phyloP scores from a whole-genome alignment of 2,113 vertebrate genomes.

The rabbit (Oryctolagus cuniculus) region DNA sequence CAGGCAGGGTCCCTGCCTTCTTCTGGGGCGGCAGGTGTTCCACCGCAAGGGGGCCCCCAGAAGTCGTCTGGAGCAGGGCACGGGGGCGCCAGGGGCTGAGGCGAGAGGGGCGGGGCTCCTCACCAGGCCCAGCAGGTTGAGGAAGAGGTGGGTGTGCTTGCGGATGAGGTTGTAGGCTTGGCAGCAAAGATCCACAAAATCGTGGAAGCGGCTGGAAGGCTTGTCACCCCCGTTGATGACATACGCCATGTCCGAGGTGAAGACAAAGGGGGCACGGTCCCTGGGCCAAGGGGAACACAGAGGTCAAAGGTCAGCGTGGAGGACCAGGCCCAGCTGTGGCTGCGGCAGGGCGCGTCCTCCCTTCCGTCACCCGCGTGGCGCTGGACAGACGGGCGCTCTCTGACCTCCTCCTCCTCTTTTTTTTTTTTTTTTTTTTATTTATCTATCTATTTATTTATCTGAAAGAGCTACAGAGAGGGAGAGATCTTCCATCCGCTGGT shows the following conservation, averaged over 20 bases:
- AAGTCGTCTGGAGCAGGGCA: neutral
- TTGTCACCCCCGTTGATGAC: slow-evolving; percentile 99
- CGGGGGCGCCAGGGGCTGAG: neutral
- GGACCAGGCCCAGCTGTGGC: neutral
- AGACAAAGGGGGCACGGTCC: slow-evolving; percentile 97
- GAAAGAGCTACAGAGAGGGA: too few species aligned
- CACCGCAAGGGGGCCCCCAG: neutral
- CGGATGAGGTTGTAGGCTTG: slow-evolving; percentile 99
- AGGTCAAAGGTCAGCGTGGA: slow-evolving; percentile 43
- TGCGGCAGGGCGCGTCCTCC: neutral
- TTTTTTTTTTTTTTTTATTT: neutral
- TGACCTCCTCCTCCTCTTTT: too few species aligned
- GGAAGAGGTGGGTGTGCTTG: slow-evolving; percentile 98
- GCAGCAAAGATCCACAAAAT: slow-evolving; percentile 98
- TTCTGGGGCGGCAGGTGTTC: neutral
- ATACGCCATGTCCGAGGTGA: slow-evolving; percentile 99
- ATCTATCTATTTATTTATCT: too few species aligned
- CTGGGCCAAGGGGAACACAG: slow-evolving; percentile 82
- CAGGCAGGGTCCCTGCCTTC: neutral
- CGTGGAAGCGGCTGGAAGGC: slow-evolving; percentile 98
- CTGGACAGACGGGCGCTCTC: too few species aligned
- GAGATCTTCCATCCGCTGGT: too few species aligned
- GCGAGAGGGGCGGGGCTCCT: slow-evolving; percentile 66
- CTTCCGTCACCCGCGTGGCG: neutral
- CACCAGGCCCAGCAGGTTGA: slow-evolving; percentile 98